Percentiles rank a stretch among this genome's conserved stretches.
phyloP scores from a whole-genome alignment of 2,797 vertebrate genomes.

The Muscicapa comitata region DNA sequence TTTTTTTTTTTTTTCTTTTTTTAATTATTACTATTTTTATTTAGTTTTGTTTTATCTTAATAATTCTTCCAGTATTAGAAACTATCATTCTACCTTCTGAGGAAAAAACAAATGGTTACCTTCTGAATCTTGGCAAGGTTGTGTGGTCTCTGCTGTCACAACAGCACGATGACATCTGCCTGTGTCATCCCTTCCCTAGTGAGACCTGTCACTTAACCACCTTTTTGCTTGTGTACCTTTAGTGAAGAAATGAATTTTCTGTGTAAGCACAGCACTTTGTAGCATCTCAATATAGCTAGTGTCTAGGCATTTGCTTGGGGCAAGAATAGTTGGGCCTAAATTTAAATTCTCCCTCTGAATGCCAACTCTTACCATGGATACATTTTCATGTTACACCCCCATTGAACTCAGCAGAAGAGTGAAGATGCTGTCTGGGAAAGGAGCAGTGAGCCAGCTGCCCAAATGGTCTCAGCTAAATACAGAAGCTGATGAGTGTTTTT shows the following conservation, averaged over 20 bases:
- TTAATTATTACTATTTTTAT: not conserved
- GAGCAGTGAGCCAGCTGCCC: not conserved
- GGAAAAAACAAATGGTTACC: not conserved
- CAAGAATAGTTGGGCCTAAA: not conserved
- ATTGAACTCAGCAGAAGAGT: not conserved
- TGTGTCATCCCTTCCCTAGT: not conserved
- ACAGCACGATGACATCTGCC: not conserved
- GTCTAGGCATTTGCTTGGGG: not conserved
- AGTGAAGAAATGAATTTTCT: not conserved
- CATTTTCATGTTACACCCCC: not conserved
- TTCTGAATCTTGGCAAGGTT: not conserved
- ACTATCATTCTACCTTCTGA: not conserved
- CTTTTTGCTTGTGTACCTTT: not conserved
- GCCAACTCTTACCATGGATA: not conserved
- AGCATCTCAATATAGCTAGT: not conserved
- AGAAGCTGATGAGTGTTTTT: not conserved
- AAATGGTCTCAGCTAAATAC: not conserved
- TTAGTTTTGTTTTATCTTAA: not conserved
- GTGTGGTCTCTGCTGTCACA: not conserved
- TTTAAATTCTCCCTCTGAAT: slow-evolving; percentile 5
- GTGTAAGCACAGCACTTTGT: not conserved
- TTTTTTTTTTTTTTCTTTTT: rapidly evolving
- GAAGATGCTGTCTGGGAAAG: not conserved
- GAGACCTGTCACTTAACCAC: not conserved
- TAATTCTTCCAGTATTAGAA: not conserved